Conservation (phyloP, 2,113 vertebrate genomes). For the Oplegnathus fasciatus region DNA sequence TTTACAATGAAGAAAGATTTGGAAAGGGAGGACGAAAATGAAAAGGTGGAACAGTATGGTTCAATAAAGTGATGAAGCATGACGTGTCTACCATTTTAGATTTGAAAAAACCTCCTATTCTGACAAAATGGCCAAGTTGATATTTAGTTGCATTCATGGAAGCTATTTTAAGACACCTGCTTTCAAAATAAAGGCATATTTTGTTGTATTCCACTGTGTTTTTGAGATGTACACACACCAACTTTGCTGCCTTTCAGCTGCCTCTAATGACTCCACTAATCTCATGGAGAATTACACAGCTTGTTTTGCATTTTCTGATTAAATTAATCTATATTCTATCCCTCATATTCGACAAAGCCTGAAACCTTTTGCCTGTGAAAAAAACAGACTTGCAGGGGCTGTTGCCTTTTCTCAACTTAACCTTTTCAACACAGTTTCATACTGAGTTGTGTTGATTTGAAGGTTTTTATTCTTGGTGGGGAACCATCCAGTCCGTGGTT, state of each 20-base stretch:
- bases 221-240: not conserved
- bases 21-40: conserved; percentile 20
- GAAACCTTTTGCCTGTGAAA: conserved; percentile 20
- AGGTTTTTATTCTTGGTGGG: conserved; percentile 41
- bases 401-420: not conserved
- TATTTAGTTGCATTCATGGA: not conserved
- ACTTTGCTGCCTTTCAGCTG: conserved; percentile 12
- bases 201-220: not conserved
- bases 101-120: not conserved
- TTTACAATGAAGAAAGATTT: conserved; percentile 40
- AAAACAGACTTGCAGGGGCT: not conserved
- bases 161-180: not conserved
- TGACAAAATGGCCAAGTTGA: not conserved
- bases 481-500: conserved; percentile 47
- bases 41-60: conserved; percentile 4
- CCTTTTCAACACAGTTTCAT: conserved; percentile 32
- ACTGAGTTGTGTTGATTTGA: conserved; percentile 33
- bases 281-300: conserved; percentile 13
- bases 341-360: not conserved
- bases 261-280: conserved; percentile 13
- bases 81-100: not conserved
- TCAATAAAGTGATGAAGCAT: not conserved
- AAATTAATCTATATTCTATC: conserved; percentile 3
- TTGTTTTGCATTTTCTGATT: conserved; percentile 23
- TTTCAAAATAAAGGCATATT: not conserved